Conservation (phyloP, 2,888 invertebrate species). For the Branchipolynoe longqiensis region DNA sequence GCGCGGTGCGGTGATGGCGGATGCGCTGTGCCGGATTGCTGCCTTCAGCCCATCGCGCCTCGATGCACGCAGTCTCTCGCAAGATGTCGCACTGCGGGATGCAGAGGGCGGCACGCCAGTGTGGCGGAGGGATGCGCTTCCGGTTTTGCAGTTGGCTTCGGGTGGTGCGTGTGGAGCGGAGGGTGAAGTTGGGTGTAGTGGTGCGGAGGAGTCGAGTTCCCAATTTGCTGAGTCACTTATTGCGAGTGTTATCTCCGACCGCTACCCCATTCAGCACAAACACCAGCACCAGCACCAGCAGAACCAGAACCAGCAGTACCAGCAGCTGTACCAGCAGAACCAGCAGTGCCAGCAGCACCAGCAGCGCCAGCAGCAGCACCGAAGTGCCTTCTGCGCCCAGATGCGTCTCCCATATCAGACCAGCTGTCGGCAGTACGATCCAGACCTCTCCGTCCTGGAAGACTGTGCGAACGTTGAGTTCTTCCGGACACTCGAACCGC, state of each 20-base stretch:
- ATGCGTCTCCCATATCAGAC: neutral
- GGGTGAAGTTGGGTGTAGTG: too few relatives aligned
- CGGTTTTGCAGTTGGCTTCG: too few relatives aligned
- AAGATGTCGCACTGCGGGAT: conserved; percentile 27
- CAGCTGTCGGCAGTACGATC: conserved; percentile 19
- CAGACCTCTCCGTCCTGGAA: conserved; percentile 33
- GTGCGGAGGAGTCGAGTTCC: too few relatives aligned
- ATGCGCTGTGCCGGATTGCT: conserved; percentile 20
- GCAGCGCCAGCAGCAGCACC: too few relatives aligned
- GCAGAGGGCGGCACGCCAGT: conserved; percentile 17
- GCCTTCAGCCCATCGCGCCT: conserved; percentile 1
- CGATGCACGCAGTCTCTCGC: neutral
- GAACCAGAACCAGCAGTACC: neutral
- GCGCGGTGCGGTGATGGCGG: neutral
- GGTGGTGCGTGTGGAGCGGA: too few relatives aligned
- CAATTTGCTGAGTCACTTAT: too few relatives aligned
- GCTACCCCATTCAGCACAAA: too few relatives aligned
- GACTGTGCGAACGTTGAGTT: conserved; percentile 44
- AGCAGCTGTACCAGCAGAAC: too few relatives aligned
- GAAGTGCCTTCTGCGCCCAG: too few relatives aligned
- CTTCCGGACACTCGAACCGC: conserved; percentile 1
- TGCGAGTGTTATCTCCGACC: too few relatives aligned
- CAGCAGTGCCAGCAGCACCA: too few relatives aligned
- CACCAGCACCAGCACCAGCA: neutral
- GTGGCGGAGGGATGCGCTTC: neutral